Conservation (phyloP, 2,888 invertebrate species). For the Meiosimyza platycephala region DNA sequence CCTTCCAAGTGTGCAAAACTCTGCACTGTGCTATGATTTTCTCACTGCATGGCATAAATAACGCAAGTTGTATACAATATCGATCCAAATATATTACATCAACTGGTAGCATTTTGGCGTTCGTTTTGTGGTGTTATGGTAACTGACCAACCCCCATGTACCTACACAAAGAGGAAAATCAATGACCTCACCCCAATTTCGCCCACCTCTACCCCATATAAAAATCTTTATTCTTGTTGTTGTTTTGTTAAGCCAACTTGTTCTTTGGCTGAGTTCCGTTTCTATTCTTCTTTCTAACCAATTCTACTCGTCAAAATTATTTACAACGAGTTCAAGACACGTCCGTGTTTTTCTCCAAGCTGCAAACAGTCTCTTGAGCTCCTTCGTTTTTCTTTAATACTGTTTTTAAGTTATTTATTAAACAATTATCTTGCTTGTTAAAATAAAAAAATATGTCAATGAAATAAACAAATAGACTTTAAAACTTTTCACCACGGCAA, state of each 20-base stretch:
- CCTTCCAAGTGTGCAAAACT: background rate
- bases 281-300: background rate
- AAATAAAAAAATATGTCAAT: background rate
- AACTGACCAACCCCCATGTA: background rate
- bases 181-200: conserved; percentile 13
- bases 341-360: background rate
- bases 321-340: background rate
- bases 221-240: background rate
- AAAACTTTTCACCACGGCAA: conserved; percentile 23
- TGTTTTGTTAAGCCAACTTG: background rate
- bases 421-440: conserved; percentile 3
- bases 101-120: background rate
- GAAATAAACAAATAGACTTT: conserved; percentile 1
- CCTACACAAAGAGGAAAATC: background rate
- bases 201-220: conserved; percentile 1
- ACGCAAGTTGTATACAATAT: background rate
- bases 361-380: too few relatives aligned
- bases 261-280: background rate
- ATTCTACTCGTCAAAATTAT: background rate
- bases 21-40: conserved; percentile 11
- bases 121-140: conserved; percentile 4
- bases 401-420: background rate
- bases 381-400: conserved; percentile 18
- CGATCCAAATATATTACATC: background rate
- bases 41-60: background rate